A percentile compares a stretch with the other conserved stretches of the same genome.
Conservation (phyloP, 2,888 invertebrate species). For the Dolichomitus sp. region DNA sequence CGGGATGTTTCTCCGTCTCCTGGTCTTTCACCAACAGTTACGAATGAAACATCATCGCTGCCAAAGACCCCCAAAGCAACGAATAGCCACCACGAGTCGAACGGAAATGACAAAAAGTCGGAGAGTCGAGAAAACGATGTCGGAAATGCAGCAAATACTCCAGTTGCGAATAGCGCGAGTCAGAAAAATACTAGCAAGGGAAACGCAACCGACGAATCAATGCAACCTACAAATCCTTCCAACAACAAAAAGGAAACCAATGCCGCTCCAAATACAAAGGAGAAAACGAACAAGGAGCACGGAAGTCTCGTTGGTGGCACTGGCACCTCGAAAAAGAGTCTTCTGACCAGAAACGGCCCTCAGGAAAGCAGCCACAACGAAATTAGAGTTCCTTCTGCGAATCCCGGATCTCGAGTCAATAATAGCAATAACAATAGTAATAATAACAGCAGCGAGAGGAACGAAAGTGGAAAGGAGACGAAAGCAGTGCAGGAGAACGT, state of each 20-base stretch:
- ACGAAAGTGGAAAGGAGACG: conserved; percentile 33
- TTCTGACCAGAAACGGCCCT: conserved; percentile 13
- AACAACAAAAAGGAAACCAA: conserved; percentile 34
- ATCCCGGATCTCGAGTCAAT: conserved; percentile 25
- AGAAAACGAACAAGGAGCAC: conserved; percentile 24
- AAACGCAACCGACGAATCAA: conserved; percentile 1
- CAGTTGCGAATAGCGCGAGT: conserved; percentile 7
- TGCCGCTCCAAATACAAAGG: conserved; percentile 5
- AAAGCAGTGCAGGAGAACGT: background rate
- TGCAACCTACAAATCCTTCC: background rate
- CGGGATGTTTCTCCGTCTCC: conserved; percentile 15
- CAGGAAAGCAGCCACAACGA: conserved; percentile 40
- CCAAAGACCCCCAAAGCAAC: conserved; percentile 22
- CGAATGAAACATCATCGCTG: conserved; percentile 7
- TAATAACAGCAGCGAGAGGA: conserved; percentile 8
- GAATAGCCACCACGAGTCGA: conserved; percentile 8
- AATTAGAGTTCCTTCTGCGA: conserved; percentile 47
- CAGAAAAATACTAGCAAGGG: conserved; percentile 32
- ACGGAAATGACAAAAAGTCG: conserved; percentile 11
- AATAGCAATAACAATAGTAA: conserved; percentile 22
- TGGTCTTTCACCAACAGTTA: background rate
- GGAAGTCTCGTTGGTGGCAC: conserved; percentile 6
- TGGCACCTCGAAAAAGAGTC: conserved; percentile 41
- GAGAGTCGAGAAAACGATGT: conserved; percentile 39
- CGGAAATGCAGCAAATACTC: background rate